Conservation (phyloP, 1,140 invertebrate genomes). For the Sinella curviseta region DNA sequence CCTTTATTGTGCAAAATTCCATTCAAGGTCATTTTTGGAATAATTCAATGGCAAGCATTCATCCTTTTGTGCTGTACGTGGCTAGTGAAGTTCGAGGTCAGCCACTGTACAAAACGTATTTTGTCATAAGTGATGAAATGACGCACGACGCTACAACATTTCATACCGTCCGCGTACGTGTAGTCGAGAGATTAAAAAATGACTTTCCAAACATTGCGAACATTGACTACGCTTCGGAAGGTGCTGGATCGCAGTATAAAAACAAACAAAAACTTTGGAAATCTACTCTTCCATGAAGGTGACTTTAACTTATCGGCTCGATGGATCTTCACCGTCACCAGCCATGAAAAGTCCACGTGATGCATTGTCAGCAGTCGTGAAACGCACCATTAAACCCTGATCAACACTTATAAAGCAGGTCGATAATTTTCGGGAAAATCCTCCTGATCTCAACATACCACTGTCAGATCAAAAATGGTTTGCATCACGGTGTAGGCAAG, state of each 20-base stretch:
- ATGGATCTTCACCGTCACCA: conserved; percentile 49
- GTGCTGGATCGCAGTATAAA: conserved; percentile 50
- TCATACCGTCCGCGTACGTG: not conserved
- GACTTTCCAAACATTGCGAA: not conserved
- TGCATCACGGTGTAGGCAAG: no score
- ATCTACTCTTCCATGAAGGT: conserved; percentile 45
- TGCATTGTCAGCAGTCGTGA: conserved; percentile 45
- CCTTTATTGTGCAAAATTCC: conserved; percentile 44
- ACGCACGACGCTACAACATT: no score
- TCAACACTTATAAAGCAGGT: no score
- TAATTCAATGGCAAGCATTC: conserved; percentile 46
- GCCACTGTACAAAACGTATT: not conserved
- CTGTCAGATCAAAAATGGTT: no score
- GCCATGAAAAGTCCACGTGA: conserved; percentile 50
- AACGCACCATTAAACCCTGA: no score
- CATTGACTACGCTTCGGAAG: conserved; percentile 40
- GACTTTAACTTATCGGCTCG: conserved; percentile 47
- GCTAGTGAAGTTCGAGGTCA: conserved; percentile 6
- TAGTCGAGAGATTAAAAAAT: conserved; percentile 5
- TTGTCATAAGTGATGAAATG: no score
- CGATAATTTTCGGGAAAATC: no score
- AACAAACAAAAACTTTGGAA: conserved; percentile 50
- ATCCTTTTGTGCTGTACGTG: conserved; percentile 41
- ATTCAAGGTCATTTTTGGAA: conserved; percentile 47
- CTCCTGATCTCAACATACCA: no score